Percentiles rank a stretch among this genome's conserved stretches.
Evolutionary conservation across 2,888 invertebrate species (phyloP).

Genomic region (Melikaiella ostensackeni): DNA sequence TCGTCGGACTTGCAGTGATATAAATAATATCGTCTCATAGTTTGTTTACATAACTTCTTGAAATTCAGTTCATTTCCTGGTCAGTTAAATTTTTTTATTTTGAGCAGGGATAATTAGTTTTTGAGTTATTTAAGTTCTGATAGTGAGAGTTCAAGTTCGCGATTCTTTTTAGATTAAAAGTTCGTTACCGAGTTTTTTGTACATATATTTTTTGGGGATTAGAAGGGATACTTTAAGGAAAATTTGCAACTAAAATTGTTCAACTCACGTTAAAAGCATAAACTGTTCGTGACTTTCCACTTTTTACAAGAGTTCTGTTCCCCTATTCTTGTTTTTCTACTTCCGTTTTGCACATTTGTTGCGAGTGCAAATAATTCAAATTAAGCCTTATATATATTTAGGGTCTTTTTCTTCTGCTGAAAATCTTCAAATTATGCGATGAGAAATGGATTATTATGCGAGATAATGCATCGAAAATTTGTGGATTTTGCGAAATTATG

Average conservation of each 20-base stretch:
- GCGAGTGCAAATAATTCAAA: no score
- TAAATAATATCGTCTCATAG: conserved; percentile 16
- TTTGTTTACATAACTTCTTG: conserved; percentile 29
- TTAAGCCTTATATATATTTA: no score
- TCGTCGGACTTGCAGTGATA: conserved; percentile 16
- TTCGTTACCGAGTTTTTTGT: neutral
- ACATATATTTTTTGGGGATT: neutral
- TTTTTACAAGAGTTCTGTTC: neutral
- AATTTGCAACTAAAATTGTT: neutral
- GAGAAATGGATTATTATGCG: no score
- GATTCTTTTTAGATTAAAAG: neutral
- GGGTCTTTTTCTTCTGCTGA: no score
- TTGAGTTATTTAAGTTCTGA: neutral
- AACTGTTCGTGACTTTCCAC: neutral
- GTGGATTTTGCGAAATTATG: no score
- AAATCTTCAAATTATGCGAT: no score
- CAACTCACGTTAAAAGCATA: neutral
- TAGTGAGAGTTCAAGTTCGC: neutral
- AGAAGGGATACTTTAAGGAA: neutral
- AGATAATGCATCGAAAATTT: no score
- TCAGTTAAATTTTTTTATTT: neutral
- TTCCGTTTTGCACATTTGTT: no score
- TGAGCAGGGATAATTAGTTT: neutral
- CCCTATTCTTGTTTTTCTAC: neutral
- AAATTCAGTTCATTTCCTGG: neutral